Base-by-base conservation (phyloP, 2,797 vertebrate species). In the Chloroceryle inda region DNA sequence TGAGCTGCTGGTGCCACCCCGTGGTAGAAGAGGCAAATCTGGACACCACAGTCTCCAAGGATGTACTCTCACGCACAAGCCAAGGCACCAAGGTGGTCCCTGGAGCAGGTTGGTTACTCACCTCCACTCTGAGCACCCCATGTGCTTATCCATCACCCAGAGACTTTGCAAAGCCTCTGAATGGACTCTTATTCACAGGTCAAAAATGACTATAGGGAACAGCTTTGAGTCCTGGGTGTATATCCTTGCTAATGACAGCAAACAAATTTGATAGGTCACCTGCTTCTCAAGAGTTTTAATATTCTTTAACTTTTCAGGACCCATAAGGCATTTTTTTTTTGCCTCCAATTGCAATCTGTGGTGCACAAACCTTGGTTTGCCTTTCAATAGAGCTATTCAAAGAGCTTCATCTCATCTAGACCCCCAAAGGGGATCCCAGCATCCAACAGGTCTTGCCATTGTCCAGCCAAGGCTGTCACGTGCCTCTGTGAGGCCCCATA, bases 1-100 rank as follows among this genome's bases (percentile, higher is more conserved):
- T 44, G 81, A 73, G 71, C 63, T 73, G 62, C 67, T 93, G 86
- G 86, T 93, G 90, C 92, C 94, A 96, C 73, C 93, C 74, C 9
- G 89, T 77, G 93, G 85, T 5, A 47, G 59, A n/a, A 77, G 59
- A 82, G 29, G 45, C 7, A 9, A 74, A 9, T 18, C 37, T 66
- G 78, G 52, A 15, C 35, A 22, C 13, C 26, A 14, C 8, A 3
- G 14, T 8, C 11, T 42, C 49, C 6, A 0, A 27, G 35, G 42
- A 33, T 7, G 22, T 49, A 22, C 40, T 6, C n/a, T 33, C 0
- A 1, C 24, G 11, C 44, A 37, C 55, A 61, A 55, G n/a, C 61
- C 66, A 44, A 77, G 21, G 53, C 26, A 62, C 6, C 6, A 1
- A 3, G 0, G 8, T 42, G 38, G 15, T 58, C 38, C 56, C 29